Percentiles rank a stretch among this genome's conserved stretches.
These are phyloP conservation scores for Hippocampus guttulatus DNA, from an alignment of 2,113 vertebrate species.

Conservation along the genomic window DNA sequence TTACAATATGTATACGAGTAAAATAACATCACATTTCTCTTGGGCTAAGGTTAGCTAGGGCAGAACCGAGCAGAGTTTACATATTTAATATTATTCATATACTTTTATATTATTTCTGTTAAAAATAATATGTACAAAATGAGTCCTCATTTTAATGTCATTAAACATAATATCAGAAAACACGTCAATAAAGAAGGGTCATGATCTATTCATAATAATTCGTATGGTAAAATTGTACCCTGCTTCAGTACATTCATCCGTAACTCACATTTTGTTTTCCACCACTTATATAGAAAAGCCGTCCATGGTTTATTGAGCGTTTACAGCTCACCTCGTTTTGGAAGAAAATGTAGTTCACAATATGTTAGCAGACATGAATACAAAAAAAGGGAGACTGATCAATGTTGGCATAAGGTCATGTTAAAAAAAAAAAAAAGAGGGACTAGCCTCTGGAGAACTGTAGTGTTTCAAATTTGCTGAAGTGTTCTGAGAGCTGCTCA, in stretches of 20 bases:
- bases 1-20: neutral
- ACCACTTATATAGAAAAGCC: constrained; percentile 8
- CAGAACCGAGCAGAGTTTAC: neutral
- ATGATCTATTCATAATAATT: neutral
- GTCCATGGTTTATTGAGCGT: neutral
- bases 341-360: neutral
- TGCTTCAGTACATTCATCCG: constrained; percentile 1
- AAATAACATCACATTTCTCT: neutral
- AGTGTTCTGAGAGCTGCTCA: constrained; percentile 30
- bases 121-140: neutral
- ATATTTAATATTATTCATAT: neutral
- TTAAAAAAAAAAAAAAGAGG: constrained; percentile 4
- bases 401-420: neutral
- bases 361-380: constrained; percentile 9
- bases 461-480: constrained; percentile 24
- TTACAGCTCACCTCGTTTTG: neutral
- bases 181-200: neutral
- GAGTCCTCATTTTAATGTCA: neutral
- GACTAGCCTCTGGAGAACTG: constrained; percentile 31
- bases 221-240: neutral
- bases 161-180: neutral
- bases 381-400: constrained; percentile 21
- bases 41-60: neutral
- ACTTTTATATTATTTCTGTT: constrained; percentile 5
- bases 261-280: constrained; percentile 4